Evolutionary conservation across 2,888 invertebrate species (phyloP), one percentile per base, ranked within the genome.

Genomic region (Ormyrus labotus): DNA sequence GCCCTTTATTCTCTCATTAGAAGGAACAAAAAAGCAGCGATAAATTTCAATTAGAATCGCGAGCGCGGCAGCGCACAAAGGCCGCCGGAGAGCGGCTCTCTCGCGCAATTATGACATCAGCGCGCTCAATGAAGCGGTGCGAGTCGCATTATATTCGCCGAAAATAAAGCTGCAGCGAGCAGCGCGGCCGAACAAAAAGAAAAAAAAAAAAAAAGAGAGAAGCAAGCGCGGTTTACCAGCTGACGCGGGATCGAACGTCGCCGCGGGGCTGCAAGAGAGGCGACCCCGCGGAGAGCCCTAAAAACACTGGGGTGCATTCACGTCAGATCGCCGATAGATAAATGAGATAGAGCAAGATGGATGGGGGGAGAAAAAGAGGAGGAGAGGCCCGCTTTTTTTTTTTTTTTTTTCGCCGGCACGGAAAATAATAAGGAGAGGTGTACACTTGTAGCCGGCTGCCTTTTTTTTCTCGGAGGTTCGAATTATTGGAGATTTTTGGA

Each of bases 41-140:
- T 81, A 78, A 78, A 81, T 78, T 78, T 70, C 74, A 78, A 81
- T 81, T 72, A 71, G 34, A 64, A 67, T 47, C 51, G n/a, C 55
- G 55, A n/a, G 19, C 53, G 0, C 50, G 13, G 45, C 13, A 48
- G 34, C 9, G 34, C 9, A 76, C 7, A 58, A 65, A 50, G 78
- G 11, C 60, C 57, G 57, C 13, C 13, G 13, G 13, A 13, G 60
- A 73, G 57, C 65, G 48, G 11, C 6, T 6, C 19, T 34, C n/a
- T 51, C 5, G 55, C 75, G 67, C 71, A 76, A 80, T 80, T 76
- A 71, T 71, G 71, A 76, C 80, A 77, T 72, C 63, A 69, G 63
- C n/a, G 55, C 61, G 65, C 50, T 67, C 65, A 61, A 80, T 51
- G 65, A 69, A 60, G 10, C 55, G 50, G 50, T 19, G 19, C 34